Evolutionary conservation across 2,888 invertebrate genomes (phyloP), one percentile per base, ranked within the genome.

Genomic region (Myathropa florea): DNA sequence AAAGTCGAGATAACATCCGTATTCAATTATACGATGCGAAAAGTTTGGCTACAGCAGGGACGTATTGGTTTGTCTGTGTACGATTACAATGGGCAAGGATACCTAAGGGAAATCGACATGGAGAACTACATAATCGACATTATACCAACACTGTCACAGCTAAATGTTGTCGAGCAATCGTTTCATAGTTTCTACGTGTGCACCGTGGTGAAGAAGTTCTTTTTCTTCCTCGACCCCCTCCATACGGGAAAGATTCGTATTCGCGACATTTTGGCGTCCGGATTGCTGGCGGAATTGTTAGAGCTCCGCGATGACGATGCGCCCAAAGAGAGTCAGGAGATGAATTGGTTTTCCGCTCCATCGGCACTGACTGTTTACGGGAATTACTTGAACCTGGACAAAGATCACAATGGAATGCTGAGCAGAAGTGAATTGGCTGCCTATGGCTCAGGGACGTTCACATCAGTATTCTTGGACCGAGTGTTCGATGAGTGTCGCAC

Each of bases 121-220:
- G 98, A 99, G 92, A 98, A 97, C 92, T 99, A 99, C 91, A 98
- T 99, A 89, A 94, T 96, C 18, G 98, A 99, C 91, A 93, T 99
- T 73, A 97, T 99, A 72, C 98, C 98, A 0, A 98, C 98, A 0
- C 93, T 99, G 53, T 96, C 97, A 0, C 98, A 98, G 73, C 93
- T 98, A 3, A 97, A 98, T 91, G 97, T 97, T 0, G 93, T 99
- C 71, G 98, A 98, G 92, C 96, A 97, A 39, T 97, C 98, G 0
- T 98, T 99, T 93, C 97, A 98, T 90, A 97, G 97, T 12, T 99
- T 99, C 93, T 99, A 99, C 92, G 96, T 98, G 23, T 98, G 98
- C 91, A 98, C 98, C 0, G 98, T 98, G 2, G 98, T 98, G 0
- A 94, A 98, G 89, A 98, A 98, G 92, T 98, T 99, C 93, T 95